Conservation (phyloP, 2,888 invertebrate species). For the Laothoe populi region DNA sequence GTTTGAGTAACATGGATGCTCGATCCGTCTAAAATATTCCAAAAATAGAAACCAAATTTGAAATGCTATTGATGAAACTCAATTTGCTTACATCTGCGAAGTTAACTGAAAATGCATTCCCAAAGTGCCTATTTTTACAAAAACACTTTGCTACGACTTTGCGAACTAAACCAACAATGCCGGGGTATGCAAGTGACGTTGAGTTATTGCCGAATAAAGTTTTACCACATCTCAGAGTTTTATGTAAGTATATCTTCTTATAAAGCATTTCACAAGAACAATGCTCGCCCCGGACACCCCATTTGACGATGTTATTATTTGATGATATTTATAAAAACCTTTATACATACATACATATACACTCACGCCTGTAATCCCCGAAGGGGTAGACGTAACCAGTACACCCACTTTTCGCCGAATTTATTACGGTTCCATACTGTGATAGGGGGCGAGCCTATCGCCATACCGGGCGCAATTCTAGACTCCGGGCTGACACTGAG, state of each 20-base stretch:
- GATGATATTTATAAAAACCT: too few relatives aligned
- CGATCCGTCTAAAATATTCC: background rate
- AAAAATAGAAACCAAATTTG: background rate
- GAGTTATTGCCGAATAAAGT: conserved; percentile 5
- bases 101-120: background rate
- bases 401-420: too few relatives aligned
- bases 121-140: conserved; percentile 2
- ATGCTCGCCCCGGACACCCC: too few relatives aligned
- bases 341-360: too few relatives aligned
- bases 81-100: background rate
- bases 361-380: too few relatives aligned
- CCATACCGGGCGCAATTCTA: too few relatives aligned
- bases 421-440: too few relatives aligned
- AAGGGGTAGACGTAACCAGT: too few relatives aligned
- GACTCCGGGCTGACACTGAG: too few relatives aligned
- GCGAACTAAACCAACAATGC: conserved; percentile 6
- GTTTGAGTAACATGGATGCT: too few relatives aligned
- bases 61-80: background rate
- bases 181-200: conserved; percentile 3
- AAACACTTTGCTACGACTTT: background rate
- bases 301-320: background rate
- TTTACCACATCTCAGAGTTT: background rate
- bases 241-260: background rate
- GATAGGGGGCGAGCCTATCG: too few relatives aligned
- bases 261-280: too few relatives aligned